Evolutionary conservation across 1,140 invertebrate species (phyloP).

Genomic region (Mya arenaria): DNA sequence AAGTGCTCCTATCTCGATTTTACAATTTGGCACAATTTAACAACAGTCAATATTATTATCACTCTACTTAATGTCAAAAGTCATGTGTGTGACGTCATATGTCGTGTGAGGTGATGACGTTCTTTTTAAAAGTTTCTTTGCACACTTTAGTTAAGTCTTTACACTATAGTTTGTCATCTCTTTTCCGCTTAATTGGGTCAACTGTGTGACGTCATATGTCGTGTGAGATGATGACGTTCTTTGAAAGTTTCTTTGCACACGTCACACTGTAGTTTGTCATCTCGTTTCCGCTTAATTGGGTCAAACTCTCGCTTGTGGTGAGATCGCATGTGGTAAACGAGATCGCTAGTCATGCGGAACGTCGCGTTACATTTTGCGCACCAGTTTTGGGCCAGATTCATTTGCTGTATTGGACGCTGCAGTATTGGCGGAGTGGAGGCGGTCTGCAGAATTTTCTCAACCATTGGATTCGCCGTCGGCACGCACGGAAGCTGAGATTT

Average conservation of each 20-base stretch:
- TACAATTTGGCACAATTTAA: neutral
- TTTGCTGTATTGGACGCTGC: constrained; percentile 88
- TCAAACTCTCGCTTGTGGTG: constrained; percentile 80
- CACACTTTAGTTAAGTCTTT: no score
- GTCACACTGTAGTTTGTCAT: constrained; percentile 89
- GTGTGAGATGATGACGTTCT: constrained; percentile 96
- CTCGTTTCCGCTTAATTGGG: constrained; percentile 73
- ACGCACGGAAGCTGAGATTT: constrained; percentile 62
- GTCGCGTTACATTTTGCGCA: constrained; percentile 99
- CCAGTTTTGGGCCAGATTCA: constrained; percentile 95
- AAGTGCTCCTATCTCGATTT: neutral
- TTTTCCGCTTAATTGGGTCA: constrained; percentile 40
- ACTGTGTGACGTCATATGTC: constrained; percentile 95
- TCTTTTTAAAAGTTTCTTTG: constrained; percentile 97
- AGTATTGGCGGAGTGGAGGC: constrained; percentile 70
- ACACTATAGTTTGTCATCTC: constrained; percentile 88
- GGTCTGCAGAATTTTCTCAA: constrained; percentile 76
- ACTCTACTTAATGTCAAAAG: neutral
- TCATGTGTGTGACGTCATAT: constrained; percentile 1
- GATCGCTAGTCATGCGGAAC: constrained; percentile 98
- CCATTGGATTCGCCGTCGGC: constrained; percentile 77
- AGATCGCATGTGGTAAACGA: constrained; percentile 97
- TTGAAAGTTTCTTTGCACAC: constrained; percentile 97
- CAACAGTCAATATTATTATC: neutral
- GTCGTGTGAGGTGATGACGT: constrained; percentile 84